Evolutionary conservation across 2,888 invertebrate genomes (phyloP), one percentile per base, ranked within the genome.

Genomic region (Napeogenes sylphis): DNA sequence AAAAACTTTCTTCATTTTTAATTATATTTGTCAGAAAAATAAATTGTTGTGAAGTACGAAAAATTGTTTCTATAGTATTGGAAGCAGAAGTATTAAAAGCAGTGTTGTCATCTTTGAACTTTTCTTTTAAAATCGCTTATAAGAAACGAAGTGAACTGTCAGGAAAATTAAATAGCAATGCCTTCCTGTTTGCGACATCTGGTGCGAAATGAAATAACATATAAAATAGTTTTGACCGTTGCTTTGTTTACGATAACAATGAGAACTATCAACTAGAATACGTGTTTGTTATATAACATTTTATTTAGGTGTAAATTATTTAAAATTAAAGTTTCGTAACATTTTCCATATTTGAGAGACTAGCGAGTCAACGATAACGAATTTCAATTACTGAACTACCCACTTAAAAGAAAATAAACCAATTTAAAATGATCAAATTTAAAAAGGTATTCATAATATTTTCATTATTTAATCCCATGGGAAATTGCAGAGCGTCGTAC

Each of bases 121-220:
- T 45, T 55, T 35, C 47, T 63, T 21, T 21, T 21, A 45, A 60
- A 54, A 32, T 47, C 45, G 33, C 53, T 45, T 61, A 61, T 61
- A 58, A 64, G 42, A 47, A 58, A 54, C 45, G 54, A 45, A 54
- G 33, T 57, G 51, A 55, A 57, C 57, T 57, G 33, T 57, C 46
- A 55, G 47, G 56, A 63, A 51, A 57, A 58, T 64, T 57, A 55
- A 46, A 54, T 55, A 21, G 55, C 32, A 54, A 61, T n/a, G 54
- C 30, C 35, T 53, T 45, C 46, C 14, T 45, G 54, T 30, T 63
- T 35, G 60, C 46, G 57, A 57, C 60, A 60, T 60, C 63, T 63
- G 63, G 42, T 54, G 32, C 46, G 30, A 63, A 60, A 60, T 60
- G 42, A 60, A 45, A 63, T 47, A 47, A 47, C n/a, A 14, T 51